Conservation (phyloP, 1,140 invertebrate genomes). For the Drosophila chauvacae region DNA sequence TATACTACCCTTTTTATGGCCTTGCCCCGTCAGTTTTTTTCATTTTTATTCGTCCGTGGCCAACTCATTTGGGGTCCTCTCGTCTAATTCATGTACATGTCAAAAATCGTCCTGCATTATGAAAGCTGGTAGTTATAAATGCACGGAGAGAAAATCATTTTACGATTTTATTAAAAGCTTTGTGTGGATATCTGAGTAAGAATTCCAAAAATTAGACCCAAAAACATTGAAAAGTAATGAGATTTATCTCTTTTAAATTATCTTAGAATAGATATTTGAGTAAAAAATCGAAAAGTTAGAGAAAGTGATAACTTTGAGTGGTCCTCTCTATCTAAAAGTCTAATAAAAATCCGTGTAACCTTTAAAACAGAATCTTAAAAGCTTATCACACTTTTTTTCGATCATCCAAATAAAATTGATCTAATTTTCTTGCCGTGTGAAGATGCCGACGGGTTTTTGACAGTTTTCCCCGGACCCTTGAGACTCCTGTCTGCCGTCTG, state of each 20-base stretch:
- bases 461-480: constrained; percentile 4
- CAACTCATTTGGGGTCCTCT: constrained; percentile 64
- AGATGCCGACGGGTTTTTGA: constrained; percentile 47
- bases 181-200: neutral
- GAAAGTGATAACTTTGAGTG: neutral
- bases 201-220: neutral
- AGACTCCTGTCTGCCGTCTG: constrained; percentile 42
- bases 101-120: constrained; percentile 70
- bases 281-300: neutral
- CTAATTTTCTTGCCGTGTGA: constrained; percentile 28
- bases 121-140: constrained; percentile 25
- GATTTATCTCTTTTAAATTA: neutral
- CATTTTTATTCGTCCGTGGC: constrained; percentile 49
- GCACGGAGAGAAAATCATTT: neutral
- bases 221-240: neutral
- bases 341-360: no score
- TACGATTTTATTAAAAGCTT: neutral
- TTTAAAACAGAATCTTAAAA: neutral
- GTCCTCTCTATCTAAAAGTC: neutral
- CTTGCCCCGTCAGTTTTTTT: constrained; percentile 37
- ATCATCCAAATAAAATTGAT: neutral
- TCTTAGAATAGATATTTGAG: no score
- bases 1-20: constrained; percentile 82
- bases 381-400: no score
- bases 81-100: constrained; percentile 83